These are phyloP conservation scores for Smithornis capensis DNA, from an alignment of 2,113 vertebrate species.

Conservation along the genomic window DNA sequence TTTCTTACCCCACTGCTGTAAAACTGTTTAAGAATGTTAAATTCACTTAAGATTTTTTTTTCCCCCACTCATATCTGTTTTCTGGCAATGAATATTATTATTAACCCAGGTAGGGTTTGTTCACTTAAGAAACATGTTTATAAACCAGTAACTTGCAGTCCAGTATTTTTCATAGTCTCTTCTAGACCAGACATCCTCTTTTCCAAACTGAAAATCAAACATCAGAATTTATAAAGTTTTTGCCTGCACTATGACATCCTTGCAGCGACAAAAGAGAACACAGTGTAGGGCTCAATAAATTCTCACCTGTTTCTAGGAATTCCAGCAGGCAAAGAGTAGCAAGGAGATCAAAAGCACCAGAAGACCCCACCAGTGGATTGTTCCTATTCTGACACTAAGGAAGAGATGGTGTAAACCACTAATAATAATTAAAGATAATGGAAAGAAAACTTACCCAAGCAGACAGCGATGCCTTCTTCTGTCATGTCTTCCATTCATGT, in stretches of 20 bases:
- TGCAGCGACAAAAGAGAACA: neutral
- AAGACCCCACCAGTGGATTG: neutral
- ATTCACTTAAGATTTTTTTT: neutral
- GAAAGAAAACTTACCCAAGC: constrained; percentile 55
- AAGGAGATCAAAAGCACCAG: neutral
- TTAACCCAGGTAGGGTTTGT: neutral
- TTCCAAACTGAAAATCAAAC: neutral
- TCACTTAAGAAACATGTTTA: neutral
- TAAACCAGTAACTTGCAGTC: neutral
- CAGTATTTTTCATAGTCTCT: neutral
- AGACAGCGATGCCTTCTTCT: neutral
- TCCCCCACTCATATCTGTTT: neutral
- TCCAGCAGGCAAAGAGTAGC: neutral
- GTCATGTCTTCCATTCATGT: constrained; percentile 15
- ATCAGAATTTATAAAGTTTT: neutral
- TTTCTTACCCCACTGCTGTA: constrained; percentile 18
- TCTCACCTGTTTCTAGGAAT: neutral
- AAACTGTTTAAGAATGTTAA: neutral
- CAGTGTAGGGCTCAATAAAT: neutral
- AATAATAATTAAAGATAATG: neutral
- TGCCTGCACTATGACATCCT: neutral
- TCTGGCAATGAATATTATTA: neutral
- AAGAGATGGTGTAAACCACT: neutral
- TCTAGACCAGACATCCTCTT: neutral
- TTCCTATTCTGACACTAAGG: neutral